These are phyloP conservation scores for Aphodius sticticus DNA, from an alignment of 2,888 invertebrate species.

Conservation along the genomic window DNA sequence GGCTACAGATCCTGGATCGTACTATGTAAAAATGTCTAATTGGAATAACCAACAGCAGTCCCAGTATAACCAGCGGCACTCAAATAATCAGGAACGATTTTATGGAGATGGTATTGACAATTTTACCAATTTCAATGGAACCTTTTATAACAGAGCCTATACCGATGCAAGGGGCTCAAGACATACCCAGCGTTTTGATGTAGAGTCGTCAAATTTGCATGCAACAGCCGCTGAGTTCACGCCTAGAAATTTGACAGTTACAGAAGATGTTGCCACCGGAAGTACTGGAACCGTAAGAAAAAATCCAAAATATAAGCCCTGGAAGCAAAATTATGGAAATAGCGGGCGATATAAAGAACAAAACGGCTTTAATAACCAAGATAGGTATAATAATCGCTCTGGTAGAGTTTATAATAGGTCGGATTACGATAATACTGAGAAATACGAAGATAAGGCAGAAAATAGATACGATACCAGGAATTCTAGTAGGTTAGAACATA, in stretches of 20 bases:
- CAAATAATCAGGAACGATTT: neutral
- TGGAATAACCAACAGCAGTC: neutral
- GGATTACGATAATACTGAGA: constrained; percentile 13
- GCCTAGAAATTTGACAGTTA: constrained; percentile 31
- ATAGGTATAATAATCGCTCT: constrained; percentile 33
- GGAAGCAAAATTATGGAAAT: constrained; percentile 33
- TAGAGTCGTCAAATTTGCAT: constrained; percentile 37
- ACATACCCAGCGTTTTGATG: constrained; percentile 20
- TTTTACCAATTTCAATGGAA: neutral
- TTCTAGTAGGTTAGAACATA: neutral
- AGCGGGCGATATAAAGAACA: constrained; percentile 26
- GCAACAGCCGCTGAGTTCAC: constrained; percentile 43
- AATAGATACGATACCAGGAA: neutral
- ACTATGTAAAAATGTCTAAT: neutral
- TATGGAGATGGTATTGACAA: neutral
- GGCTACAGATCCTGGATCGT: neutral
- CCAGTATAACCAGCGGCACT: neutral
- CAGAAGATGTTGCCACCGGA: neutral
- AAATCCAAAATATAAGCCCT: constrained; percentile 20
- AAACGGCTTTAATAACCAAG: constrained; percentile 27
- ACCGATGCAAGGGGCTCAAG: constrained; percentile 19
- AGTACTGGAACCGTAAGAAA: constrained; percentile 29
- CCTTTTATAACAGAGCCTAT: neutral
- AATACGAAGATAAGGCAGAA: neutral
- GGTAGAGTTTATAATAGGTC: constrained; percentile 34